A percentile compares a stretch with the other conserved stretches of the same genome.
phyloP scores from a whole-genome alignment of 2,888 invertebrate species.

The Abrostola triplasia region DNA sequence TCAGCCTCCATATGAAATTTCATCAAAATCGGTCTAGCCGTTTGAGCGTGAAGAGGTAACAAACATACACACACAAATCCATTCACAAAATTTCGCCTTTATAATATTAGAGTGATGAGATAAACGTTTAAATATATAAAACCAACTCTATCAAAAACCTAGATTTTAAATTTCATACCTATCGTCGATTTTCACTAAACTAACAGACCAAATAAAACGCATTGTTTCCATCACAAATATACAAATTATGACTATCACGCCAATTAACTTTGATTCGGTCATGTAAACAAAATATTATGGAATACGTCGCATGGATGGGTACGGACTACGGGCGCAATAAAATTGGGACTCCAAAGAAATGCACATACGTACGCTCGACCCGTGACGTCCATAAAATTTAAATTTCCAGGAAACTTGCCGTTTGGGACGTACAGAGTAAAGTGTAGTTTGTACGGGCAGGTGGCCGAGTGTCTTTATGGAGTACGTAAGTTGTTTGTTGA shows the following conservation, averaged over 20 bases:
- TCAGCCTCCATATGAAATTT: too few species aligned
- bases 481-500: slow-evolving; percentile 42
- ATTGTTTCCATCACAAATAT: neutral
- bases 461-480: slow-evolving; percentile 39
- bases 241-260: slow-evolving; percentile 1
- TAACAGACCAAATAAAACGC: neutral
- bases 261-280: slow-evolving; percentile 23
- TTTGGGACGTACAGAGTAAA: slow-evolving; percentile 31
- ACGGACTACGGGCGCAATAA: slow-evolving; percentile 25
- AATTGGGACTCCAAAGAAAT: slow-evolving; percentile 23
- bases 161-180: too few species aligned
- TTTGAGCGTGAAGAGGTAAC: too few species aligned
- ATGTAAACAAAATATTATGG: slow-evolving; percentile 14
- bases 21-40: too few species aligned
- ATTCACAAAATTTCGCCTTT: too few species aligned
- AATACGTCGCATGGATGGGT: slow-evolving; percentile 21
- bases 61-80: too few species aligned
- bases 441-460: slow-evolving; percentile 37
- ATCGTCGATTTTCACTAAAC: neutral
- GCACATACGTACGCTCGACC: slow-evolving; percentile 14
- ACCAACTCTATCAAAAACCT: too few species aligned
- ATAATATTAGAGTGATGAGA: too few species aligned
- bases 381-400: slow-evolving; percentile 50
- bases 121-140: too few species aligned
- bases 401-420: slow-evolving; percentile 48